Evolutionary conservation across 1,140 invertebrate genomes (phyloP).

Genomic region (Pachyrhynchus sulphureomaculatus): DNA sequence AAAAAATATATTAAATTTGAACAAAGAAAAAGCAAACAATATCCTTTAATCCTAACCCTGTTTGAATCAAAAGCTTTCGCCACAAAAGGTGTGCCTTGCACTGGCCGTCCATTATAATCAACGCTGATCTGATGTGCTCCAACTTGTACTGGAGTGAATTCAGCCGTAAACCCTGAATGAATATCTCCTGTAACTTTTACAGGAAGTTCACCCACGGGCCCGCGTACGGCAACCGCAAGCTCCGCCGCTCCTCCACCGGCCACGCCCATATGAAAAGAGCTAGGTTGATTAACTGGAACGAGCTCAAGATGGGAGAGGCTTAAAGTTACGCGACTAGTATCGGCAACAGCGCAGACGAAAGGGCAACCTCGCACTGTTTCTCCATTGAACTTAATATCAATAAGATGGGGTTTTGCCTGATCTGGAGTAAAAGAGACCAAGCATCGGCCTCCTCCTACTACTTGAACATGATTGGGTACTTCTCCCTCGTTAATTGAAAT

Average conservation of each 20-base stretch:
- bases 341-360: conserved; percentile 80
- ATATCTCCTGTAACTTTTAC: conserved; percentile 88
- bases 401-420: conserved; percentile 84
- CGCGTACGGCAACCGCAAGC: conserved; percentile 83
- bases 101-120: conserved; percentile 87
- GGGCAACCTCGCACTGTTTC: conserved; percentile 91
- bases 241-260: conserved; percentile 84
- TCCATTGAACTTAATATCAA: conserved; percentile 98
- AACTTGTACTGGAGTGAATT: conserved; percentile 87
- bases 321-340: conserved; percentile 76
- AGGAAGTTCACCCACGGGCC: conserved; percentile 75
- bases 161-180: conserved; percentile 81
- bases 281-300: conserved; percentile 83
- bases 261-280: conserved; percentile 86
- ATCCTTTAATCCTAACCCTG: conserved; percentile 35
- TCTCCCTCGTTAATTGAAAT: conserved; percentile 98
- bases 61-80: conserved; percentile 94
- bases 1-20: too few relatives aligned
- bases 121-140: conserved; percentile 79
- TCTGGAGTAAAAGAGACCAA: conserved; percentile 96
- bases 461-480: conserved; percentile 96
- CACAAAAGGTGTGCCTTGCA: conserved; percentile 85
- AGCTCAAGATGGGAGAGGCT: conserved; percentile 80
- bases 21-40: too few relatives aligned
- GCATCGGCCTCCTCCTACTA: conserved; percentile 90